phyloP scores from a whole-genome alignment of 2,888 invertebrate genomes.

The Scaeva pyrastri region DNA sequence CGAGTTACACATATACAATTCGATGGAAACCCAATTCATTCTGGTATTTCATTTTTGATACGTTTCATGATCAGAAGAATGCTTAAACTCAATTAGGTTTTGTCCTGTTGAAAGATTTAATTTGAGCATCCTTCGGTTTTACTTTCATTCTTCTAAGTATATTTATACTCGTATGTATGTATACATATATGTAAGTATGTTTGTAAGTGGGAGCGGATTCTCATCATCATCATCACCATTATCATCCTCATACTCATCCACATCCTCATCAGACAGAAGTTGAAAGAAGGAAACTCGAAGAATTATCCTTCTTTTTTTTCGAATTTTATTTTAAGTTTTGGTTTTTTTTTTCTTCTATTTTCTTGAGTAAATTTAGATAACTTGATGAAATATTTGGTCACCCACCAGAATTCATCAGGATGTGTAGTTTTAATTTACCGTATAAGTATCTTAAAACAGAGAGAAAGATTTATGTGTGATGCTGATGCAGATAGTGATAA shows the following conservation, averaged over 20 bases:
- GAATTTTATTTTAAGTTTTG: slow-evolving; percentile 13
- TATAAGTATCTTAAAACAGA: not conserved
- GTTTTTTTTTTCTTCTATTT: too few species aligned
- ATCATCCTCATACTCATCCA: too few species aligned
- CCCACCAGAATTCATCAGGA: slow-evolving; percentile 34
- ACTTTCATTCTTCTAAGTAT: slow-evolving; percentile 39
- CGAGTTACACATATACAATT: not conserved
- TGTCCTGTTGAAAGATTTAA: slow-evolving; percentile 46
- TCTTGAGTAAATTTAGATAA: slow-evolving; percentile 42
- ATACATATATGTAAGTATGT: not conserved
- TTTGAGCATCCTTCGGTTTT: slow-evolving; percentile 60
- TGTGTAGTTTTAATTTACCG: slow-evolving; percentile 62
- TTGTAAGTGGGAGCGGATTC: not conserved
- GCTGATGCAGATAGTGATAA: not conserved
- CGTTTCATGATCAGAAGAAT: slow-evolving; percentile 40
- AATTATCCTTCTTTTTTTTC: not conserved
- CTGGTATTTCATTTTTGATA: slow-evolving; percentile 31
- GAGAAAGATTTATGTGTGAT: not conserved
- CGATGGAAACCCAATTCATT: slow-evolving; percentile 53
- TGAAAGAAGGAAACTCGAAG: not conserved
- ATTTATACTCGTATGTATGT: too few species aligned
- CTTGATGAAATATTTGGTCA: slow-evolving; percentile 60
- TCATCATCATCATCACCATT: too few species aligned
- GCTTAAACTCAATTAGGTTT: slow-evolving; percentile 66
- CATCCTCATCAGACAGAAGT: not conserved